Evolutionary conservation across 2,797 vertebrate species (phyloP).

Genomic region (Strix occidentalis): DNA sequence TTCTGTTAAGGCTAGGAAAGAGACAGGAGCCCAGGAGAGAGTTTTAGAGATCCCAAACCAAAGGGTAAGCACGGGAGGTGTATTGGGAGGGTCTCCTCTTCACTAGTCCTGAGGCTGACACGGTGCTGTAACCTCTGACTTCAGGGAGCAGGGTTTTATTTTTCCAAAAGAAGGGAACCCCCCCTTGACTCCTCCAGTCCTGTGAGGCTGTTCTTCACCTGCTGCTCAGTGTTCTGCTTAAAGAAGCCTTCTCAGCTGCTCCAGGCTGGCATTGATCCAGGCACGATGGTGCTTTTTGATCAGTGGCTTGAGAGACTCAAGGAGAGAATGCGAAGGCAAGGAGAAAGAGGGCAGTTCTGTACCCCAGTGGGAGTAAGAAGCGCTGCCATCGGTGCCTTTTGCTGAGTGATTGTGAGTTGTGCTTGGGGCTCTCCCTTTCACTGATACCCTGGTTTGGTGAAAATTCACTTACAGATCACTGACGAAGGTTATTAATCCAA

Average conservation of each 20-base stretch:
- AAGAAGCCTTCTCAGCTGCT: neutral
- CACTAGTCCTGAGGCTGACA: fast-evolving
- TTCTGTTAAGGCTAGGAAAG: neutral
- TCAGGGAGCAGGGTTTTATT: neutral
- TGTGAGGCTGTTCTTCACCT: neutral
- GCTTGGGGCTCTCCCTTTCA: neutral
- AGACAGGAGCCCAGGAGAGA: neutral
- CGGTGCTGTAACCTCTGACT: fast-evolving
- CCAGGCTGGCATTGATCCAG: neutral
- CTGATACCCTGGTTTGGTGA: neutral
- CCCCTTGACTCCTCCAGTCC: neutral
- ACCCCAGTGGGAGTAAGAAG: too few species aligned
- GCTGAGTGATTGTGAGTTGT: neutral
- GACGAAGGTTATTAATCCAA: neutral
- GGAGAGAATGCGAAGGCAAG: neutral
- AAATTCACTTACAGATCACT: neutral
- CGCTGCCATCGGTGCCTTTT: neutral
- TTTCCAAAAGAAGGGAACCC: neutral
- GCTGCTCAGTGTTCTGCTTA: neutral
- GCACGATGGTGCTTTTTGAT: neutral
- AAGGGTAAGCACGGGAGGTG: neutral
- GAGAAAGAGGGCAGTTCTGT: neutral
- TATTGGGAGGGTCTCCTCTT: neutral
- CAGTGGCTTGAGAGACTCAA: neutral
- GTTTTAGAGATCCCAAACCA: neutral